phyloP scores from a whole-genome alignment of 2,888 invertebrate genomes.

The Ormyrus pomaceus region DNA sequence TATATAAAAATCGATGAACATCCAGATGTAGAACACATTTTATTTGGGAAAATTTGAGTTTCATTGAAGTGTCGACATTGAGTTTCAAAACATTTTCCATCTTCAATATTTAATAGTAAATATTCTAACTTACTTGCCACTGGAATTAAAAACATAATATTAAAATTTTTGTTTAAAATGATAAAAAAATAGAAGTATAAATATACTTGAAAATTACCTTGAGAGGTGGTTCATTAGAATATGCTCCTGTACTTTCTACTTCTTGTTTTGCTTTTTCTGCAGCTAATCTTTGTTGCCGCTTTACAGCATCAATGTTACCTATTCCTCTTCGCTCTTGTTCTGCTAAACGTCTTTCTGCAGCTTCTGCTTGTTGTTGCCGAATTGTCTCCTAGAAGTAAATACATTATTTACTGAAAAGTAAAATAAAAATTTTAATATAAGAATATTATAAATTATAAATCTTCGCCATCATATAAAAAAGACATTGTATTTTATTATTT shows the following conservation, averaged over 20 bases:
- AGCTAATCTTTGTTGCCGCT: slow-evolving; percentile 79
- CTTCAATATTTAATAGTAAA: not conserved
- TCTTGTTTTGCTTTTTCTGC: slow-evolving; percentile 79
- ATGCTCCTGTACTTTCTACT: slow-evolving; percentile 76
- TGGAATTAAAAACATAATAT: slow-evolving; percentile 57
- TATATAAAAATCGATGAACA: too few species aligned
- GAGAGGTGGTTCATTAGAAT: slow-evolving; percentile 59
- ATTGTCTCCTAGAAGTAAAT: slow-evolving; percentile 78
- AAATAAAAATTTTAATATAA: not conserved
- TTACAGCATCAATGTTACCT: slow-evolving; percentile 80
- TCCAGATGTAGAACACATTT: too few species aligned
- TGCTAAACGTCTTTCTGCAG: slow-evolving; percentile 81
- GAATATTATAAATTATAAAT: not conserved
- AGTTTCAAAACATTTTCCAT: too few species aligned
- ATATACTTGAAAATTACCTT: slow-evolving; percentile 61
- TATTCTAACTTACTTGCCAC: slow-evolving; percentile 68
- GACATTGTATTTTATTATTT: not conserved
- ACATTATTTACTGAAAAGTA: not conserved
- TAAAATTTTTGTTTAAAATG: slow-evolving; percentile 13
- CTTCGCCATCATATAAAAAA: too few species aligned
- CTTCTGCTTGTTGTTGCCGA: slow-evolving; percentile 81
- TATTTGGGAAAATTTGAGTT: too few species aligned
- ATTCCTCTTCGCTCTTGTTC: slow-evolving; percentile 81
- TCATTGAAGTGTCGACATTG: too few species aligned
- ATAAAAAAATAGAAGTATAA: slow-evolving; percentile 2